These are phyloP conservation scores for Siniperca chuatsi DNA, from an alignment of 2,113 vertebrate genomes.

Conservation along the genomic window DNA sequence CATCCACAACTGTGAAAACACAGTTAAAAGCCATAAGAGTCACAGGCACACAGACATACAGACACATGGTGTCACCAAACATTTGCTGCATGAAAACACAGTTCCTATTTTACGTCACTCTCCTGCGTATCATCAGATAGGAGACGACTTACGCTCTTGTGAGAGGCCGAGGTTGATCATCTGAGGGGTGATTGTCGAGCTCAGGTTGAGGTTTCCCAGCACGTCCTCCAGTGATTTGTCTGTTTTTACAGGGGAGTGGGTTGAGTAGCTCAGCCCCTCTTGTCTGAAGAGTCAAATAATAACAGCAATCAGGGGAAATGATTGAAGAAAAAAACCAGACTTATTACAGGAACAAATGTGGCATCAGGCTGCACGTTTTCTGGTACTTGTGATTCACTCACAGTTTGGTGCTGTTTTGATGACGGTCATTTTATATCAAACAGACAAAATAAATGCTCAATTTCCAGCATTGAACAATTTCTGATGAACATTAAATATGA, in stretches of 20 bases:
- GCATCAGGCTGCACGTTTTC: slow-evolving; percentile 3
- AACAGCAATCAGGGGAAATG: slow-evolving; percentile 60
- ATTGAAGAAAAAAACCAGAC: slow-evolving; percentile 19
- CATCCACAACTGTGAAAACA: slow-evolving; percentile 87
- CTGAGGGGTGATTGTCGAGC: slow-evolving; percentile 84
- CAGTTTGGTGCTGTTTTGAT: slow-evolving; percentile 37
- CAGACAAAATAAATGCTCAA: slow-evolving; percentile 11
- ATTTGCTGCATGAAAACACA: background rate
- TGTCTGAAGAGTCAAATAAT: slow-evolving; percentile 79
- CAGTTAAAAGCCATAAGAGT: background rate
- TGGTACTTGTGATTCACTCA: slow-evolving; percentile 7
- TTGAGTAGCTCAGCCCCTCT: slow-evolving; percentile 80
- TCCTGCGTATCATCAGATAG: background rate
- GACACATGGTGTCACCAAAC: background rate
- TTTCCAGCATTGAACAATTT: slow-evolving; percentile 13
- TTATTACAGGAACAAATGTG: slow-evolving; percentile 29
- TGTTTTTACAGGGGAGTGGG: slow-evolving; percentile 82
- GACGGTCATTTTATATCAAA: slow-evolving; percentile 28
- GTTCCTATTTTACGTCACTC: background rate
- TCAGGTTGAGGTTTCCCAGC: slow-evolving; percentile 91
- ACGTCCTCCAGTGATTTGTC: slow-evolving; percentile 90
- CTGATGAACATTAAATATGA: slow-evolving; percentile 9
- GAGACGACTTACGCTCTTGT: slow-evolving; percentile 84
- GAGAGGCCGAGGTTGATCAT: slow-evolving; percentile 88
- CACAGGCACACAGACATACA: background rate